Percentiles rank a stretch among this genome's conserved stretches.
phyloP scores from a whole-genome alignment of 1,140 invertebrate species.

The Odontomachus brunneus region DNA sequence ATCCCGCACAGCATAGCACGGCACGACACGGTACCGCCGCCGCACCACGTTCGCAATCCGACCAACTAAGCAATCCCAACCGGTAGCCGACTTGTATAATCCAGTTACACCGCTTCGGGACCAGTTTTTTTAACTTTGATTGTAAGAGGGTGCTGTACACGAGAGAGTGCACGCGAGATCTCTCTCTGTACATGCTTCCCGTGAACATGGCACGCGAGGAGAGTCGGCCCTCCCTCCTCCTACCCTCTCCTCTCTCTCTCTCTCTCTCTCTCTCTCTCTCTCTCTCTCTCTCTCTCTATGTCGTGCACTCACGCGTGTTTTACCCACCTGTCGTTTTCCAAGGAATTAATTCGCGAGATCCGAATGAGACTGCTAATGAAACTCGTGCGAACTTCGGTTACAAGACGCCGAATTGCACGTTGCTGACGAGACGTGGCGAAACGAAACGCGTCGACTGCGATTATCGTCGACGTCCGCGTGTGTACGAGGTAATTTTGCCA shows the following conservation, averaged over 20 bases:
- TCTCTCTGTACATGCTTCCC: conserved; percentile 24
- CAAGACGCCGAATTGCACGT: conserved; percentile 14
- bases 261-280: no score
- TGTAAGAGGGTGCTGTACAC: conserved; percentile 52
- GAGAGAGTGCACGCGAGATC: no score
- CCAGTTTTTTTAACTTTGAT: conserved; percentile 61
- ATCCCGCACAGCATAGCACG: background rate
- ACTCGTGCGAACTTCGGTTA: background rate
- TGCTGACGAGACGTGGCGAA: conserved; percentile 1
- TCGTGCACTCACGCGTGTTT: background rate
- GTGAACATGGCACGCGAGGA: conserved; percentile 5
- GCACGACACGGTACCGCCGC: background rate
- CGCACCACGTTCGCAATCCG: background rate
- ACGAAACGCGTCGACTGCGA: background rate
- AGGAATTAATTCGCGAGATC: conserved; percentile 50
- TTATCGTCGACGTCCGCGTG: background rate
- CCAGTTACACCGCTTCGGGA: conserved; percentile 60
- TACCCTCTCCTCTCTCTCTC: no score
- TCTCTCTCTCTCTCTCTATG: no score
- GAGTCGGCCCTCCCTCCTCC: no score
- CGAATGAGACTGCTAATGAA: background rate
- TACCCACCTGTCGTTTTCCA: conserved; percentile 60
- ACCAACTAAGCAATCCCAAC: background rate
- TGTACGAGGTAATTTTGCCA: no score
- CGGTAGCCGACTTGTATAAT: conserved; percentile 50